Base-by-base conservation (phyloP, 1,140 invertebrate species). In the Sitobion miscanthi region DNA sequence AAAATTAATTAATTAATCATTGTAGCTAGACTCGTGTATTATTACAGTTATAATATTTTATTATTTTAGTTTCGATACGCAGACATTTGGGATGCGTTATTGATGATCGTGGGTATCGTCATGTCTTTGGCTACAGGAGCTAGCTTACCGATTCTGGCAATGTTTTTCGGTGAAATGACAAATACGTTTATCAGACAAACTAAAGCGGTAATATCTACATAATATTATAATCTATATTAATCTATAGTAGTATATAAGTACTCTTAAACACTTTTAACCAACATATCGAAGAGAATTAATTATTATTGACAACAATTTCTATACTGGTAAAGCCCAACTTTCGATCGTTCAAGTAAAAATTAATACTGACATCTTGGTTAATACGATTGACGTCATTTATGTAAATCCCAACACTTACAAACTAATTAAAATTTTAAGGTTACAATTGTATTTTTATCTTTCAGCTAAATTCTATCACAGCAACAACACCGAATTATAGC, bases 161-260 rank as follows among this genome's bases (percentile, higher is more conserved):
- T 97, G 21, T 95, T 97, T 35, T 97, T 97, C 94, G 96, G 97
- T 8, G 95, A 96, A 91, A 95, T 97, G 92, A 96, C 97, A 45
- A 94, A 94, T 54, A 94, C 93, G 1, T 94, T 94, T 92, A 91
- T 94, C 49, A 87, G 45, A 54, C 90, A 94, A 82, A 52, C 85
- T 86, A 35, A 47, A 11, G 30, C 38, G 85, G 89, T 94, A 94
- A 86, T 17, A 21, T n/a, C 4, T 17, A 77, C 14, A 17, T n/a
- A 69, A 17, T n/a, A 69, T 77, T n/a, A 14, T n/a, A n/a, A 77
- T 77, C 4, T 77, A 77, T 69, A 69, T 77, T 69, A 4, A 14
- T 69, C 62, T 11, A 69, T 69, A 69, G 7, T 57, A 42, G 42
- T 23, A 6, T 57, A 57, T 57, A 69, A 21, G 21, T 0, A 54